Conservation (phyloP, 2,113 vertebrate species). For the Aegotheles bennettii region DNA sequence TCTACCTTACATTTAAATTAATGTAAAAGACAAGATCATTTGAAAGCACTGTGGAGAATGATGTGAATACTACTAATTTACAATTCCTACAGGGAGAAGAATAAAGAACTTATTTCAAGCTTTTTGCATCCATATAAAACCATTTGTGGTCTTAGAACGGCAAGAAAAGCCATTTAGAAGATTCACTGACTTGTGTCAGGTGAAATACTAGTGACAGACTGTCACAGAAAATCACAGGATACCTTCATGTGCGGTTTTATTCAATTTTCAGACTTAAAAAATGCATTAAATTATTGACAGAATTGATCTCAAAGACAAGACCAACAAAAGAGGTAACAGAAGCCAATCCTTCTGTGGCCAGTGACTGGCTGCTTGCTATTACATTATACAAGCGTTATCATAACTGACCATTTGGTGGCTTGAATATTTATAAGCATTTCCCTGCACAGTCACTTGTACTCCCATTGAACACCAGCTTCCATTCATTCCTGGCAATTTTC, state of each 20-base stretch:
- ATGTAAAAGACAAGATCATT: slow-evolving; percentile 21
- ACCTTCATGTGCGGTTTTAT: slow-evolving; percentile 28
- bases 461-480: slow-evolving; percentile 13
- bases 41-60: background rate
- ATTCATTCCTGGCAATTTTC: slow-evolving; percentile 13
- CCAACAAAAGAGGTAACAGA: slow-evolving; percentile 27
- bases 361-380: background rate
- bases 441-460: background rate
- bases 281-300: slow-evolving; percentile 56
- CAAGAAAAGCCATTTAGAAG: slow-evolving; percentile 61
- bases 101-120: slow-evolving; percentile 59
- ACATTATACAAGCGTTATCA: background rate
- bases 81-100: slow-evolving; percentile 34
- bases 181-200: slow-evolving; percentile 55
- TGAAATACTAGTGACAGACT: slow-evolving; percentile 66
- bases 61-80: slow-evolving; percentile 11
- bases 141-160: slow-evolving; percentile 47
- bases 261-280: slow-evolving; percentile 53
- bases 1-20: background rate
- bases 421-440: slow-evolving; percentile 54
- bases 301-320: slow-evolving; percentile 53
- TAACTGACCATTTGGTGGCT: slow-evolving; percentile 38
- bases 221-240: slow-evolving; percentile 55
- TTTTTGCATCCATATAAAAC: background rate
- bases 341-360: slow-evolving; percentile 35